Percentiles rank a stretch among this genome's conserved stretches.
Conservation (phyloP, 2,888 invertebrate species). For the Mesorhabditis belari region DNA sequence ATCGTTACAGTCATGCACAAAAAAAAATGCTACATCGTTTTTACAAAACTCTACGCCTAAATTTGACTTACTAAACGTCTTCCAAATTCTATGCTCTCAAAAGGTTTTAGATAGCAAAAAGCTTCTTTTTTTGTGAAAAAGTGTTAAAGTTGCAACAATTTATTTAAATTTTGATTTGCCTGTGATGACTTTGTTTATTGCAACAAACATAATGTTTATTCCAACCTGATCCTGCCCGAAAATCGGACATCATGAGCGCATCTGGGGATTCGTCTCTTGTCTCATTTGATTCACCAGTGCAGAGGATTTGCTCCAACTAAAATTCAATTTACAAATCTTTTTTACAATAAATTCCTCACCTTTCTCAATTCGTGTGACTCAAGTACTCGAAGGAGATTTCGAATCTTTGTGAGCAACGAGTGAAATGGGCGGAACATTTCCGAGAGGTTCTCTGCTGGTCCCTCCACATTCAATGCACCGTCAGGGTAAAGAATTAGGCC, state of each 20-base stretch:
- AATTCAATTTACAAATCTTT: not conserved
- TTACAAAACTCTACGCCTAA: too few relatives aligned
- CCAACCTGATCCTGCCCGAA: too few relatives aligned
- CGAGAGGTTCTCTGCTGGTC: constrained; percentile 72
- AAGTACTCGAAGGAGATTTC: constrained; percentile 33
- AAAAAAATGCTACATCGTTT: too few relatives aligned
- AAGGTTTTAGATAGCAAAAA: too few relatives aligned
- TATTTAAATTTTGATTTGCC: too few relatives aligned
- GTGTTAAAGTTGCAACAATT: too few relatives aligned
- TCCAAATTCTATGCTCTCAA: not conserved
- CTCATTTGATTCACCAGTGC: constrained; percentile 26
- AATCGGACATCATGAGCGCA: constrained; percentile 33
- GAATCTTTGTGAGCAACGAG: constrained; percentile 45
- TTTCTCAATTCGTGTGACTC: constrained; percentile 21
- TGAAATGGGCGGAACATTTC: constrained; percentile 84
- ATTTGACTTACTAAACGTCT: too few relatives aligned
- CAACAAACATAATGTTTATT: too few relatives aligned
- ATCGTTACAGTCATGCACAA: too few relatives aligned
- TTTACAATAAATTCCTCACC: constrained; percentile 2
- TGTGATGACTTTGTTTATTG: too few relatives aligned
- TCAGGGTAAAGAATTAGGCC: constrained; percentile 83
- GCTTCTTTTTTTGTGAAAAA: too few relatives aligned
- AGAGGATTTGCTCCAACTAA: constrained; percentile 23
- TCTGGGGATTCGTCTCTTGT: constrained; percentile 10
- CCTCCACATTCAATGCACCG: constrained; percentile 89